Percentiles rank a stretch among this genome's conserved stretches.
These are phyloP conservation scores for Pterocles burchelli DNA, from an alignment of 2,113 vertebrate genomes.

Conservation along the genomic window DNA sequence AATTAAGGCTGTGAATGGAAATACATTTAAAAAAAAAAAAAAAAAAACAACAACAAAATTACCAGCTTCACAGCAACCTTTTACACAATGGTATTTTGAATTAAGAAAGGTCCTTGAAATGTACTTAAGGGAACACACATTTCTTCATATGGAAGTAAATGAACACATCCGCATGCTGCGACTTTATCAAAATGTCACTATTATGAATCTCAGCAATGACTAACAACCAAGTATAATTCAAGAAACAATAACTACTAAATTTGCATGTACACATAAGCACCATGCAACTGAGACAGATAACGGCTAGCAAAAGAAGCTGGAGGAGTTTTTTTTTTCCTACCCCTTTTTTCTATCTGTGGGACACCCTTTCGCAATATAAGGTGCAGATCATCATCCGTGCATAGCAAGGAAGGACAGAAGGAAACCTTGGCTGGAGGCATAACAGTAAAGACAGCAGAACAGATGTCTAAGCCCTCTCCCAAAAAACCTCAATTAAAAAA, in stretches of 20 bases:
- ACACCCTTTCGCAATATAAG: neutral
- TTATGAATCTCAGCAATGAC: neutral
- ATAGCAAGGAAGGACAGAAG: neutral
- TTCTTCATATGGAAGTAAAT: neutral
- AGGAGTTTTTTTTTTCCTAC: neutral
- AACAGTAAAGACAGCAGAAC: neutral
- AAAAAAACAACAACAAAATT: neutral
- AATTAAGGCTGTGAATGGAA: neutral
- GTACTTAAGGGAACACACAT: neutral
- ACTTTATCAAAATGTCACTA: constrained; percentile 33
- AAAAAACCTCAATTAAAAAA: neutral
- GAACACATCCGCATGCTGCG: neutral
- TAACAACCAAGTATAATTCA: neutral
- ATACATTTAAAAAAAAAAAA: neutral
- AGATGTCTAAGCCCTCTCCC: neutral
- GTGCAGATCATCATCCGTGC: neutral
- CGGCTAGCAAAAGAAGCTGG: neutral
- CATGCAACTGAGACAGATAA: neutral
- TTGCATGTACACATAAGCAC: neutral
- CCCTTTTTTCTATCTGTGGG: neutral
- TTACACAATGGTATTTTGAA: neutral
- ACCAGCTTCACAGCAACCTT: neutral
- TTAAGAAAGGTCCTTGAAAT: neutral
- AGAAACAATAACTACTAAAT: neutral
- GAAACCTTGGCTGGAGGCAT: neutral